Base-by-base conservation (phyloP, 2,113 vertebrate genomes). In the Gavia stellata region DNA sequence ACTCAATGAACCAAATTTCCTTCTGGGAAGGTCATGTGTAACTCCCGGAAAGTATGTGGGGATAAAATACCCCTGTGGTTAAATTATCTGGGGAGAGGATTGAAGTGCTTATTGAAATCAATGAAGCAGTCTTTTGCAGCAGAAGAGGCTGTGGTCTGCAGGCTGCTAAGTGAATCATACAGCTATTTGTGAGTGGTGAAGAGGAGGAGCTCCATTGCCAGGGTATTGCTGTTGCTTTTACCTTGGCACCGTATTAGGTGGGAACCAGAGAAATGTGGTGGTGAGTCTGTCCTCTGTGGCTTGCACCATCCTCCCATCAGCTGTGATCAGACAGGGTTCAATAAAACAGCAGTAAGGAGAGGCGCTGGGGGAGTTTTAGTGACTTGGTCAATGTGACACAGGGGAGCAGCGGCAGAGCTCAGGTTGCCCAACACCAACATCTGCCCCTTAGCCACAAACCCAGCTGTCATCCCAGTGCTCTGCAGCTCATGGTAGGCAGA, bases 31-130 rank as follows among this genome's bases (percentile, higher is more conserved):
- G 74, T 85, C 66, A 25, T 58, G 29, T 75, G 45, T 91, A 92
- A 92, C 65, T 91, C 65, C 36, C 80, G 86, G 78, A 72, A 91
- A 89, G 44, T 77, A 85, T 19, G 40, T 28, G 17, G 49, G 89
- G 88, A 86, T 85, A 89, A 91, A 94, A 89, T 58, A 95, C 84
- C 91, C 66, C 77, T 81, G 77, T 92, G 81, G 65, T 77, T 92
- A 96, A 89, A 82, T 95, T 91, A 75, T 50, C 73, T 81, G 49
- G 66, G 73, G 66, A 91, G 45, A 85, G 49, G 42, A 53, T 29
- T 87, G 68, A 91, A 91, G 56, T 65, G 52, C 70, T 88, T 85
- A 42, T 70, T 50, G 61, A 85, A 82, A 91, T 89, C 86, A 91
- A 47, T 82, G 81, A 87, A 66, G 66, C 62, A 82, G 83, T 42